Percentiles rank a stretch among this genome's conserved stretches.
phyloP scores from a whole-genome alignment of 2,888 invertebrate species.

The Notodonta ziczac region DNA sequence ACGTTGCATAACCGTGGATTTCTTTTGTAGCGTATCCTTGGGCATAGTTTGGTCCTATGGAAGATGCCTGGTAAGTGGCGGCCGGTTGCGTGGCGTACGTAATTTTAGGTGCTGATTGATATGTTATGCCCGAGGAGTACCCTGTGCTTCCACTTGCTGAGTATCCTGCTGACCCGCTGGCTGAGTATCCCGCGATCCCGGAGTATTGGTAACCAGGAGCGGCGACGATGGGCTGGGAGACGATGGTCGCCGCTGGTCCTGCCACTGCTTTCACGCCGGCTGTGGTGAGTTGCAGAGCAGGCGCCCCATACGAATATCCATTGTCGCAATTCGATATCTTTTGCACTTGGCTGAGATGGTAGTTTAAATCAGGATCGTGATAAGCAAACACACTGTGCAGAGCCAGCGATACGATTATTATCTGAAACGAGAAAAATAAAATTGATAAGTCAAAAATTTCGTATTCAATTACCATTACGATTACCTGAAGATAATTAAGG shows the following conservation, averaged over 20 bases:
- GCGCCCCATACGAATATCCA: conserved; percentile 84
- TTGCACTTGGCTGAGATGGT: conserved; percentile 74
- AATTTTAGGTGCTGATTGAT: conserved; percentile 60
- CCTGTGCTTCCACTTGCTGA: conserved; percentile 31
- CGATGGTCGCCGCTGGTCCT: conserved; percentile 35
- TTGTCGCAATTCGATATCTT: conserved; percentile 62
- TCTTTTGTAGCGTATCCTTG: conserved; percentile 58
- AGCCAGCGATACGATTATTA: conserved; percentile 53
- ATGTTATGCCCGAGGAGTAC: conserved; percentile 51
- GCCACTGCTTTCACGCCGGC: conserved; percentile 57
- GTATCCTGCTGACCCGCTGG: conserved; percentile 38
- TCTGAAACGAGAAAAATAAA: conserved; percentile 57
- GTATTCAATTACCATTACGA: not conserved
- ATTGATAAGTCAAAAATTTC: not conserved
- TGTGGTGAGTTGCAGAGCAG: conserved; percentile 79
- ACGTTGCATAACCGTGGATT: conserved; percentile 82
- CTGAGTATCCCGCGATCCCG: conserved; percentile 38
- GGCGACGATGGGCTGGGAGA: conserved; percentile 38
- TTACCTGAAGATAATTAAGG: not conserved
- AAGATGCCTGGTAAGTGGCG: conserved; percentile 47
- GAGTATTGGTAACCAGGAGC: conserved; percentile 39
- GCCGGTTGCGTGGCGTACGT: conserved; percentile 63
- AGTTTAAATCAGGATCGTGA: conserved; percentile 79
- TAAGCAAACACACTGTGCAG: conserved; percentile 64
- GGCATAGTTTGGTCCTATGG: conserved; percentile 48